Evolutionary conservation across 1,140 invertebrate genomes (phyloP), one percentile per base, ranked within the genome.

Genomic region (Megathymus violae): DNA sequence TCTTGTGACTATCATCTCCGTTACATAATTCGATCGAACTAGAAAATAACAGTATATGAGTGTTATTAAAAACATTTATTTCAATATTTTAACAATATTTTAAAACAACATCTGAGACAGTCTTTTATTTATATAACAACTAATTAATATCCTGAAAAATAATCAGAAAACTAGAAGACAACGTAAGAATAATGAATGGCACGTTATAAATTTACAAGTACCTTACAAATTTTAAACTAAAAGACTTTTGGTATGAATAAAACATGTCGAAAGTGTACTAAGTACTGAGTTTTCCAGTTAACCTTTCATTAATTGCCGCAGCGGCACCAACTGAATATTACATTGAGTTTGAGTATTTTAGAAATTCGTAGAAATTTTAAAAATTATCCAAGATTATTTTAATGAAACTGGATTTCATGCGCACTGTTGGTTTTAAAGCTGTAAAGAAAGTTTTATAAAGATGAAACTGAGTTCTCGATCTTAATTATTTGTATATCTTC

Each of bases 281-380:
- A 36, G 34, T 36, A 72, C 67, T 63, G 80, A 79, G 63, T 80
- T 80, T 78, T 62, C 69, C 54, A 78, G 74, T 82, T 77, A 81
- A 85, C 74, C 76, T 78, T 77, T 77, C 71, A 82, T 81, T 85
- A 81, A 76, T 74, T 78, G 74, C 69, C 64, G 31, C 14, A 62
- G 15, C 48, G 46, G 63, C 65, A 27, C 60, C 31, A 46, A 41
- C 61, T 73, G 64, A 70, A 67, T 71, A 74, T 71, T 78, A 68
- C 60, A 70, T 64, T 27, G 43, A 47, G 54, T 58, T 58, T 58
- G 25, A 44, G 15, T 34, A 47, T 40, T 44, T 46, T 44, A 38
- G 31, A 59, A 47, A 36, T 36, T 47, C 43, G 17, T 11, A 19
- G 54, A 17, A 58, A 46, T 58, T 59, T 59, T 59, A 22, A 59